Conservation (phyloP, 2,797 vertebrate genomes). For the Threskiornis aethiopicus region DNA sequence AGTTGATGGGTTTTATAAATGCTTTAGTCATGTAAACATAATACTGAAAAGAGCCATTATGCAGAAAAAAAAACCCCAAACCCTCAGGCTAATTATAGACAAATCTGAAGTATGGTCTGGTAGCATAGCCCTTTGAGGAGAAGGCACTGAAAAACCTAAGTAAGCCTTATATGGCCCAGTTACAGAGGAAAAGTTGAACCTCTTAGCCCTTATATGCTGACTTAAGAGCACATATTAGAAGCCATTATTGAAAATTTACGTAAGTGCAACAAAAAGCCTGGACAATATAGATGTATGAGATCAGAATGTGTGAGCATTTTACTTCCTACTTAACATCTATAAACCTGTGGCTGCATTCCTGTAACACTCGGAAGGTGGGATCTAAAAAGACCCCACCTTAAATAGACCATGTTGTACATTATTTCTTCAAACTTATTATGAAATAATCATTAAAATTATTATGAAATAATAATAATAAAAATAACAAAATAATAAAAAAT, state of each 20-base stretch:
- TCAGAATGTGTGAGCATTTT: not conserved
- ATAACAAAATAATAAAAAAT: no score
- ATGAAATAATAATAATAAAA: not conserved
- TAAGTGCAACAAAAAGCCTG: not conserved
- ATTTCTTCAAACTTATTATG: not conserved
- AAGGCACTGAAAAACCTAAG: not conserved
- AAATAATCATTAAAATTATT: not conserved
- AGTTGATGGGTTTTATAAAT: not conserved
- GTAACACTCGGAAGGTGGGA: not conserved
- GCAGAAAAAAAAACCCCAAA: not conserved
- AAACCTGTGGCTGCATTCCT: not conserved
- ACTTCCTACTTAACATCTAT: not conserved
- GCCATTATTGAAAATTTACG: not conserved
- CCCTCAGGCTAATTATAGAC: not conserved
- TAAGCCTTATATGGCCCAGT: not conserved
- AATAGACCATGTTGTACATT: not conserved
- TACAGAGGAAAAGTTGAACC: not conserved
- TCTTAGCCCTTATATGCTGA: not conserved
- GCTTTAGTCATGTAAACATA: not conserved
- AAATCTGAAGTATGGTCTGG: not conserved
- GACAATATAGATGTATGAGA: not conserved
- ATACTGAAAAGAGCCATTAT: not conserved
- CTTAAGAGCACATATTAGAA: not conserved
- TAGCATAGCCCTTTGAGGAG: not conserved
- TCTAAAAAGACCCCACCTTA: not conserved